phyloP scores from a whole-genome alignment of 1,140 invertebrate species.

The Drosophila kohkoa region DNA sequence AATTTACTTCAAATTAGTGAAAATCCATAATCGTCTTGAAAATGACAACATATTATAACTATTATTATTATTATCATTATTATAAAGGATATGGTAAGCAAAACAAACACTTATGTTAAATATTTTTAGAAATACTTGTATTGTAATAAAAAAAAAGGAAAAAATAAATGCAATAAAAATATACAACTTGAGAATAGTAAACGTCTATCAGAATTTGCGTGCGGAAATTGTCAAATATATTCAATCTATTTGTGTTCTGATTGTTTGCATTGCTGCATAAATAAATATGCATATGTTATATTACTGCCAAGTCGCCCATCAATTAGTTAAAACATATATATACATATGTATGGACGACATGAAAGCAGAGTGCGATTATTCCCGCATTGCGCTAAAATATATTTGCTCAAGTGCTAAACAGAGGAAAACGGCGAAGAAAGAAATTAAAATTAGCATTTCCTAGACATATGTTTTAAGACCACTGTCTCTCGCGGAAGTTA shows the following conservation, averaged over 20 bases:
- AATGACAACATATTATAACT: neutral
- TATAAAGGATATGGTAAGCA: conserved; percentile 1
- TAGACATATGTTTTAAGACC: conserved; percentile 17
- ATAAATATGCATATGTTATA: neutral
- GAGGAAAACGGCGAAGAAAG: neutral
- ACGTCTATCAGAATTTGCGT: neutral
- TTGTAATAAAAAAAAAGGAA: neutral
- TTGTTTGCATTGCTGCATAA: neutral
- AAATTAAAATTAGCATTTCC: conserved; percentile 23
- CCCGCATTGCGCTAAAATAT: neutral
- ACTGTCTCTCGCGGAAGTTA: conserved; percentile 28
- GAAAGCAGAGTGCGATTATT: neutral
- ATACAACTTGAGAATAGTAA: neutral
- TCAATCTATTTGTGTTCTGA: neutral
- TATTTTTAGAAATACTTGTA: neutral
- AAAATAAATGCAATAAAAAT: neutral
- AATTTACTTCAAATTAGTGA: neutral
- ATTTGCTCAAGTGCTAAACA: conserved; percentile 20
- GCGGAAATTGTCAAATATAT: neutral
- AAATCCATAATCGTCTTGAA: conserved; percentile 2
- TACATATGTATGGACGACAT: neutral
- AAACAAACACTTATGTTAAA: neutral
- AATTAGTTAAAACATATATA: neutral
- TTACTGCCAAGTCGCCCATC: neutral
- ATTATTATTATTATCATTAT: neutral